Evolutionary conservation across 2,113 vertebrate genomes (phyloP), one percentile per base, ranked within the genome.

Genomic region (Limnothrissa miodon): DNA sequence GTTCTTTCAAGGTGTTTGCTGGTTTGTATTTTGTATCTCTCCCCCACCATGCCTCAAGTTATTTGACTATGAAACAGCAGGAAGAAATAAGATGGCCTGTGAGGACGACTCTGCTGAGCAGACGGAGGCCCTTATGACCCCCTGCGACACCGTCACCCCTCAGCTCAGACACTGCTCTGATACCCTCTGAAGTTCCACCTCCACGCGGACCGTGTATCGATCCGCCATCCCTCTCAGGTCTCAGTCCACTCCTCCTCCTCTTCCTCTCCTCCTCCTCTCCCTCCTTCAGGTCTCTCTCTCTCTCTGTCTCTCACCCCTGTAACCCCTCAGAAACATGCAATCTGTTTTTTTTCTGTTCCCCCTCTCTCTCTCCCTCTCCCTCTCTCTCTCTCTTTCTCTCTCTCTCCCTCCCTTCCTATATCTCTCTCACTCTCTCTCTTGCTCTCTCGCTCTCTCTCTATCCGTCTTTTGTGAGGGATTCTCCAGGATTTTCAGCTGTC

Each of bases 401-500:
- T 48, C 17, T 48, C 17, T 48, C 17, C 13, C 17, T 48, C 17
- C 1, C 17, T 62, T 10, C 2, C n/a, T 59, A n/a, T n/a, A n/a
- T n/a, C n/a, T 59, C 25, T 59, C 25, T 25, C 0, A n/a, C 17
- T 48, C 17, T 48, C 17, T 48, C 17, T 48, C 17, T 48, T 9
- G 9, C 17, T 62, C 25, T 11, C n/a, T 59, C n/a, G n/a, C n/a
- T n/a, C n/a, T 59, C 25, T 59, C 25, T 25, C 0, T 8, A 9
- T n/a, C 5, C 2, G 53, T n/a, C n/a, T n/a, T n/a, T n/a, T n/a
- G 53, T 5, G 53, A 2, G 56, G 56, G 9, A 1, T 25, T 62
- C 23, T 23, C 8, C 56, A 62, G 56, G 56, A 62, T 62, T 62
- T n/a, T 62, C 59, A 62, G 59, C 59, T 62, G 59, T 62, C 59